phyloP scores from a whole-genome alignment of 2,797 vertebrate species.

The Coendou prehensilis region DNA sequence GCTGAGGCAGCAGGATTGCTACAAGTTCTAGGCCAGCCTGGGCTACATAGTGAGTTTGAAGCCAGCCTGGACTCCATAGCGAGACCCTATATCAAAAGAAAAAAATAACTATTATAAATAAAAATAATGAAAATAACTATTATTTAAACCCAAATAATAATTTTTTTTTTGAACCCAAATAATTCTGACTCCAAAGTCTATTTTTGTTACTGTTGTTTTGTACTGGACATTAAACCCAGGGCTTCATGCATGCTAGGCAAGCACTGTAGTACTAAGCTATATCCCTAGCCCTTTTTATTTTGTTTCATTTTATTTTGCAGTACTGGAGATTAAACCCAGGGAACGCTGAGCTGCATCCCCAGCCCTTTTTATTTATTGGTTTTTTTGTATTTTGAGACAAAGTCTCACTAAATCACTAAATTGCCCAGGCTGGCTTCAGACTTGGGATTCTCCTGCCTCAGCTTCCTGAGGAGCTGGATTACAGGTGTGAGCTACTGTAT shows the following conservation, averaged over 20 bases:
- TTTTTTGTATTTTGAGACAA: background rate
- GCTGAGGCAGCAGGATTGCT: background rate
- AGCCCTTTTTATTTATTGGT: background rate
- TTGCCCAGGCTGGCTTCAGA: background rate
- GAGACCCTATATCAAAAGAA: background rate
- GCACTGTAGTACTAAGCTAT: background rate
- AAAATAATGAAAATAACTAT: no score
- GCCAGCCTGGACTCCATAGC: background rate
- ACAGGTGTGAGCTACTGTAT: background rate
- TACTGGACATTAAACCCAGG: background rate
- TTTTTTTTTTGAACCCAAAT: background rate
- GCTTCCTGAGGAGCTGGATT: background rate
- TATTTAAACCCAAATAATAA: background rate
- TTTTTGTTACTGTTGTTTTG: background rate
- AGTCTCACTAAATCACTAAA: background rate
- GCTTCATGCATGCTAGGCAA: background rate
- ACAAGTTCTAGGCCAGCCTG: background rate
- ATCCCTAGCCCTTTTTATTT: background rate
- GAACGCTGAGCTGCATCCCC: background rate
- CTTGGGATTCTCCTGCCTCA: background rate
- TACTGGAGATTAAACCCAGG: background rate
- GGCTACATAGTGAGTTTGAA: background rate
- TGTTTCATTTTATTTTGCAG: background rate
- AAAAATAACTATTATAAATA: background rate
- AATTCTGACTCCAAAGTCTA: background rate